These are phyloP conservation scores for Diorhabda carinulata DNA, from an alignment of 1,140 invertebrate species.

Conservation along the genomic window DNA sequence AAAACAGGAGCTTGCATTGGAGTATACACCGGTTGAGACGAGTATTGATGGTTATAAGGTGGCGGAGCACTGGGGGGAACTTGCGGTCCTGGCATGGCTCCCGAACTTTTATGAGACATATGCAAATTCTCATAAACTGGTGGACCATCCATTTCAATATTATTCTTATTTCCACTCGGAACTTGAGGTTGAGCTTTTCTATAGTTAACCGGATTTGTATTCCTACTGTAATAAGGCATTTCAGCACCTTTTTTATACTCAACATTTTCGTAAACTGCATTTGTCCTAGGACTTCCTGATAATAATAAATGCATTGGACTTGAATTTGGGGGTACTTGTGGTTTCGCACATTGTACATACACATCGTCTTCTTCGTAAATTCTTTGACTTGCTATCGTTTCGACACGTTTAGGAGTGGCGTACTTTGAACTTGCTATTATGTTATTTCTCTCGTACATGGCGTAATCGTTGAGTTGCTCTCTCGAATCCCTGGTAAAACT, in stretches of 20 bases:
- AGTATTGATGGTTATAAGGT: constrained; percentile 30
- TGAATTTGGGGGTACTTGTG: constrained; percentile 48
- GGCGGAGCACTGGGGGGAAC: constrained; percentile 36
- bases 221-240: constrained; percentile 61
- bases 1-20: constrained; percentile 32
- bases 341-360: constrained; percentile 47
- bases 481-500: constrained; percentile 51
- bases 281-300: constrained; percentile 59
- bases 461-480: constrained; percentile 52
- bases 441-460: constrained; percentile 61
- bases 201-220: constrained; percentile 40
- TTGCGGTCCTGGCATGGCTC: constrained; percentile 38
- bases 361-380: constrained; percentile 42
- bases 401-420: constrained; percentile 68
- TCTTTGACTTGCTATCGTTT: constrained; percentile 45
- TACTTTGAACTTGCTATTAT: constrained; percentile 72
- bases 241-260: constrained; percentile 59
- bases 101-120: constrained; percentile 44
- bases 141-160: constrained; percentile 39
- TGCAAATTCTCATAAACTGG: constrained; percentile 73
- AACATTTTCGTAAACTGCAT: constrained; percentile 73
- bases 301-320: constrained; percentile 54
- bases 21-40: constrained; percentile 37
- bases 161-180: constrained; percentile 55
- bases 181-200: constrained; percentile 55